Evolutionary conservation across 2,888 invertebrate genomes (phyloP).

Genomic region (Hoplodrina ambigua): DNA sequence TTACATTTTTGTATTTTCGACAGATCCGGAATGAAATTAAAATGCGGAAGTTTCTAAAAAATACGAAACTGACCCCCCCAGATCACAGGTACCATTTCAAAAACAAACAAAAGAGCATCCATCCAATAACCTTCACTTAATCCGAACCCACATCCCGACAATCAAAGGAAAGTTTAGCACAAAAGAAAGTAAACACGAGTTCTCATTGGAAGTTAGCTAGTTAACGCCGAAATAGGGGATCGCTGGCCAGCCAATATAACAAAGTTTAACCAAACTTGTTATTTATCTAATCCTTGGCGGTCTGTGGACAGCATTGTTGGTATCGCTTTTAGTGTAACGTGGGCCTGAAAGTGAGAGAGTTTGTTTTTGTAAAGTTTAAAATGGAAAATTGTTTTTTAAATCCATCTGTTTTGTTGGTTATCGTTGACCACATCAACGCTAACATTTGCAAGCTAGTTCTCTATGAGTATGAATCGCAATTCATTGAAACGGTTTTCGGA

Average conservation of each 20-base stretch:
- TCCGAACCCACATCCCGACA: constrained; percentile 62
- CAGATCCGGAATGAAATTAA: too few species aligned
- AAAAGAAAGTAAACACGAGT: constrained; percentile 81
- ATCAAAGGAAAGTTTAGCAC: constrained; percentile 74
- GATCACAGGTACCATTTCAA: constrained; percentile 17
- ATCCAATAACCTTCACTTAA: constrained; percentile 59
- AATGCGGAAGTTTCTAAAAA: too few species aligned
- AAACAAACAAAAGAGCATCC: constrained; percentile 51
- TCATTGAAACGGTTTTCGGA: too few species aligned
- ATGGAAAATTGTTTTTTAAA: constrained; percentile 32
- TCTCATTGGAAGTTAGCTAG: constrained; percentile 77
- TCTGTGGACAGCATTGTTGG: constrained; percentile 49
- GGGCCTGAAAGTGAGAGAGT: constrained; percentile 12
- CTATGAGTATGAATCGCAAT: too few species aligned
- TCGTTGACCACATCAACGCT: neutral
- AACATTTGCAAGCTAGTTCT: too few species aligned
- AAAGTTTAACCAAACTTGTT: constrained; percentile 73
- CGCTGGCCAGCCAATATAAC: constrained; percentile 72
- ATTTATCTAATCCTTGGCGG: constrained; percentile 76
- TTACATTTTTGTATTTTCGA: too few species aligned
- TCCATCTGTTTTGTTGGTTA: constrained; percentile 1
- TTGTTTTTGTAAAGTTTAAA: constrained; percentile 35
- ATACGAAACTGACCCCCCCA: neutral
- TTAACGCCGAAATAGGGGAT: constrained; percentile 78
- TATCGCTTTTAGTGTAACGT: constrained; percentile 47